A percentile compares a stretch with the other conserved stretches of the same genome.
These are phyloP conservation scores for Mastomys coucha DNA, from an alignment of 2,113 vertebrate genomes.

Conservation along the genomic window DNA sequence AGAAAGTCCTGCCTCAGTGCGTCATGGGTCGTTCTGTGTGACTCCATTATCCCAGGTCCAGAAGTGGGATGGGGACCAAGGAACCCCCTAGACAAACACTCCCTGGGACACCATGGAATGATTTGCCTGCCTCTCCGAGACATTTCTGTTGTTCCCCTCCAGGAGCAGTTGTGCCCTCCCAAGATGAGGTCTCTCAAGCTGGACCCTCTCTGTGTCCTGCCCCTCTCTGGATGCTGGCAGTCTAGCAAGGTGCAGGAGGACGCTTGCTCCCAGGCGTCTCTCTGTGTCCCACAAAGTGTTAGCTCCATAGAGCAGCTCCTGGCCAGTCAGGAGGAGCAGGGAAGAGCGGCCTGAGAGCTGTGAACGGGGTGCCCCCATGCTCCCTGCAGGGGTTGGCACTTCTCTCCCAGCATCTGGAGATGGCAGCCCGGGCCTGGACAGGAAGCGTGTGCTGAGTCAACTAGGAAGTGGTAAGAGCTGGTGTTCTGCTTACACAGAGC, in stretches of 20 bases:
- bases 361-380: background rate
- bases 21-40: background rate
- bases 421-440: background rate
- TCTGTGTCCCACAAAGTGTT: background rate
- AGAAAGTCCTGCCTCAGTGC: fast-evolving
- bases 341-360: background rate
- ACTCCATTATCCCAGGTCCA: background rate
- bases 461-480: background rate
- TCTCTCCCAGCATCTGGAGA: background rate
- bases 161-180: background rate
- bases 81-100: background rate
- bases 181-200: background rate
- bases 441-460: background rate
- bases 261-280: background rate
- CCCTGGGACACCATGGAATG: background rate
- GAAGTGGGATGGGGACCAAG: background rate
- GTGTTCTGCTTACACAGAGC: background rate
- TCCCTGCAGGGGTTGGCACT: background rate
- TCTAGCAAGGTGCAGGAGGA: background rate
- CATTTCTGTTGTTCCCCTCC: background rate
- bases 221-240: background rate
- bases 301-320: background rate
- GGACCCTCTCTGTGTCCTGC: background rate
- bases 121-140: background rate
- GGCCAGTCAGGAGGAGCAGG: no score